phyloP scores from a whole-genome alignment of 2,113 vertebrate species.

The Oncorhynchus kisutch region DNA sequence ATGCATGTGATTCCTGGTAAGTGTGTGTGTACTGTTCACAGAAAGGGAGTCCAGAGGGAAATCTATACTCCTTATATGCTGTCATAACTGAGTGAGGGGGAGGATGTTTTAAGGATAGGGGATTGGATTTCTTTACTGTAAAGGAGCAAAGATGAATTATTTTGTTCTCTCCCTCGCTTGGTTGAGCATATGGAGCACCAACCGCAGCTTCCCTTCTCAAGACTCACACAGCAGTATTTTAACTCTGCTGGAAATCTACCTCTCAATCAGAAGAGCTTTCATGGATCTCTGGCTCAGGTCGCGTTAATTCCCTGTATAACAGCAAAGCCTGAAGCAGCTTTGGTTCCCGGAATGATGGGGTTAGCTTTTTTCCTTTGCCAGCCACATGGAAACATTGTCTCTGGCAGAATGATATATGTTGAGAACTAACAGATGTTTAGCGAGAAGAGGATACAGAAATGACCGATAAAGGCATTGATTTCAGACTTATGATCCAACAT shows the following conservation, averaged over 20 bases:
- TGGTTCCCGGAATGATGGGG: neutral
- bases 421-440: neutral
- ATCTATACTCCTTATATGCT: neutral
- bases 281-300: neutral
- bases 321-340: neutral
- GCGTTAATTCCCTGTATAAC: neutral
- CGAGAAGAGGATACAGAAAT: too few relatives aligned
- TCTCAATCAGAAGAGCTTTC: neutral
- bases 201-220: too few relatives aligned
- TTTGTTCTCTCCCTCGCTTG: constrained; percentile 11
- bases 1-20: constrained; percentile 94
- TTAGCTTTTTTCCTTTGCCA: neutral
- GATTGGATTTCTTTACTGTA: neutral
- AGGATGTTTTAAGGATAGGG: neutral
- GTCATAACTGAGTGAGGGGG: neutral
- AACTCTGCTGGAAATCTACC: neutral
- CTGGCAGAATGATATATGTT: neutral
- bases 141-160: neutral
- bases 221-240: neutral
- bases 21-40: constrained; percentile 34
- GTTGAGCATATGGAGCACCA: constrained; percentile 15
- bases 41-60: neutral
- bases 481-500: too few relatives aligned
- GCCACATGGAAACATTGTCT: neutral
- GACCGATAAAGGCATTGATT: too few relatives aligned